Evolutionary conservation across 37 sponge, comb jelly and placozoan species (phyloP).

Genomic region (Chondrilla cf. caribensis): DNA sequence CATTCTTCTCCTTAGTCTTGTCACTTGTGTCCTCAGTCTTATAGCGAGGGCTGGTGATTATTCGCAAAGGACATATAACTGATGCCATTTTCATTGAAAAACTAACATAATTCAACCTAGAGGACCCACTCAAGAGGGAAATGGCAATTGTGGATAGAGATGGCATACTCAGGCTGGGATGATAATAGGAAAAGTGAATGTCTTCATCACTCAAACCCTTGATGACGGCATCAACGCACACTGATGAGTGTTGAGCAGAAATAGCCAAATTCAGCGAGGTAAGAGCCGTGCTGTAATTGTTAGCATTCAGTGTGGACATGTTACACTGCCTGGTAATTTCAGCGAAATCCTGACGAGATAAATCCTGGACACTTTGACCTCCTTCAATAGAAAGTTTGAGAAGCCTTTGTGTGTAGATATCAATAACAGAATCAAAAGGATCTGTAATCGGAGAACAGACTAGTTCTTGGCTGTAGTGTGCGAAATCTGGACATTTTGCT

Average conservation of each 20-base stretch:
- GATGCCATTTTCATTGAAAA: too few species aligned
- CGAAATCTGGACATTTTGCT: too few species aligned
- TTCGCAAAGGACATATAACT: too few species aligned
- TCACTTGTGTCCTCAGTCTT: too few species aligned
- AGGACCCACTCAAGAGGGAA: too few species aligned
- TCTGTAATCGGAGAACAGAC: neutral
- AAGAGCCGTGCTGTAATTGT: neutral
- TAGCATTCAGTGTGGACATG: neutral
- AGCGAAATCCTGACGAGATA: neutral
- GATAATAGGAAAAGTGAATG: neutral
- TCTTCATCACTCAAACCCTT: neutral
- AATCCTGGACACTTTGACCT: neutral
- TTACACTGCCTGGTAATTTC: neutral
- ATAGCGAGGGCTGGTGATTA: too few species aligned
- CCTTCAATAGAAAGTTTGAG: neutral
- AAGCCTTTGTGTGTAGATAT: neutral
- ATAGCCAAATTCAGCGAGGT: neutral
- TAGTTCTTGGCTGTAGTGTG: neutral
- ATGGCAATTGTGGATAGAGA: too few species aligned
- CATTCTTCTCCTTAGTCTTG: too few species aligned
- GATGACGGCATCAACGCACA: neutral
- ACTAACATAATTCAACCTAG: too few species aligned
- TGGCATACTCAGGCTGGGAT: neutral
- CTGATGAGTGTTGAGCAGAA: neutral
- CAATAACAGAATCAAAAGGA: conserved; percentile 14